These are phyloP conservation scores for Ramphastos sulfuratus DNA, from an alignment of 2,113 vertebrate species.

Conservation along the genomic window DNA sequence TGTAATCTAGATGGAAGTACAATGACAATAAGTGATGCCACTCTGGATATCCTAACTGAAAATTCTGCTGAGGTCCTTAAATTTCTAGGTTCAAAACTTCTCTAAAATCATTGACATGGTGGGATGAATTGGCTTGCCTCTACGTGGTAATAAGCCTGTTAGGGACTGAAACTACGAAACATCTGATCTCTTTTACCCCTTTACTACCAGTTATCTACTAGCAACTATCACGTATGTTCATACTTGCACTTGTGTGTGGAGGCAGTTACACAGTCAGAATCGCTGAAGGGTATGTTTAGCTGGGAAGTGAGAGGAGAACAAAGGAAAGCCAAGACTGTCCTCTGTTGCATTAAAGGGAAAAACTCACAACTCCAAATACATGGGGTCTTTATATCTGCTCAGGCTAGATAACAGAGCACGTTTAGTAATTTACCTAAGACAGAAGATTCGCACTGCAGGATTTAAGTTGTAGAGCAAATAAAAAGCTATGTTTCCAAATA, in stretches of 20 bases:
- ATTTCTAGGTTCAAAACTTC: neutral
- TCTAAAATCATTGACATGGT: neutral
- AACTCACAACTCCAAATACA: neutral
- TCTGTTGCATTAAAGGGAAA: neutral
- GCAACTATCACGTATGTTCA: neutral
- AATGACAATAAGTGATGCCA: neutral
- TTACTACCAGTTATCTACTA: neutral
- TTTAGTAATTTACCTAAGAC: neutral
- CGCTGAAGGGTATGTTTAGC: neutral
- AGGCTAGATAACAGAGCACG: neutral
- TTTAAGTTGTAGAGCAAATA: neutral
- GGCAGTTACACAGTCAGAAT: neutral
- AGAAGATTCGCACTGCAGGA: neutral
- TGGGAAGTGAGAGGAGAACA: neutral
- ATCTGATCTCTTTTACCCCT: neutral
- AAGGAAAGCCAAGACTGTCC: neutral
- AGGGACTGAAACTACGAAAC: neutral
- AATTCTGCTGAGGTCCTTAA: neutral
- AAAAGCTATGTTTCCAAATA: neutral
- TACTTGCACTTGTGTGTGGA: neutral
- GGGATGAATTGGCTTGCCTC: neutral
- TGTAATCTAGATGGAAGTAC: neutral
- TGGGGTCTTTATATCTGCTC: neutral
- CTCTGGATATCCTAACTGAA: neutral
- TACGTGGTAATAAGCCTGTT: neutral